Percentiles rank a stretch among this genome's conserved stretches.
Evolutionary conservation across 2,797 vertebrate genomes (phyloP).

Genomic region (Chromobotia macracanthus): DNA sequence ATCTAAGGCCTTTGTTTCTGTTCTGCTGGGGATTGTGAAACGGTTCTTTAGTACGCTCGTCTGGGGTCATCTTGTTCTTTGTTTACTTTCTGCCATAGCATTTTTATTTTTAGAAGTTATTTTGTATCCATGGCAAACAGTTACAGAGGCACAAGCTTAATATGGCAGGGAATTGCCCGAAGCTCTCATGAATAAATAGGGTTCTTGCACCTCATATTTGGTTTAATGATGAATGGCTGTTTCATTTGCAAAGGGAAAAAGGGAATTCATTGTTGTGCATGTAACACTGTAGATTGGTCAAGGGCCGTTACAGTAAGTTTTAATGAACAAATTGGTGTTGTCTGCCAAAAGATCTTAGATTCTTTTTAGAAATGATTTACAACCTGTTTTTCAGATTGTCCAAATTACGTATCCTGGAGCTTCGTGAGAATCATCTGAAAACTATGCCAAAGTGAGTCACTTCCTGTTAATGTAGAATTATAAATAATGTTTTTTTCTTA

Average conservation of each 20-base stretch:
- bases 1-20: neutral
- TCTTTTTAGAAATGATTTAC: slow-evolving; percentile 12
- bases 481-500: neutral
- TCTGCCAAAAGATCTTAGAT: neutral
- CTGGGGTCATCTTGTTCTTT: neutral
- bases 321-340: neutral
- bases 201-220: slow-evolving; percentile 12
- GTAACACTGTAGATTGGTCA: neutral
- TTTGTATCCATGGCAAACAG: slow-evolving; percentile 10
- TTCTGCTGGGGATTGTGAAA: slow-evolving; percentile 23
- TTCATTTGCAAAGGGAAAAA: slow-evolving; percentile 11
- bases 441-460: slow-evolving; percentile 98
- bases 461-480: neutral
- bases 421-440: slow-evolving; percentile 99
- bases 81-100: neutral
- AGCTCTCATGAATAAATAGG: slow-evolving; percentile 37
- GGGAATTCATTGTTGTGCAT: slow-evolving; percentile 4
- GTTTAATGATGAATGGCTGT: slow-evolving; percentile 36
- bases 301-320: slow-evolving; percentile 14
- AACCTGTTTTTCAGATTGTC: slow-evolving; percentile 83
- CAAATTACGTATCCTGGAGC: slow-evolving; percentile 97
- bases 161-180: slow-evolving; percentile 34
- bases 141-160: neutral
- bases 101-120: slow-evolving; percentile 26
- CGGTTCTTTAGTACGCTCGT: neutral